A percentile compares a stretch with the other conserved stretches of the same genome.
Evolutionary conservation across 2,888 invertebrate genomes (phyloP).

Genomic region (Anagyrus pseudococci): DNA sequence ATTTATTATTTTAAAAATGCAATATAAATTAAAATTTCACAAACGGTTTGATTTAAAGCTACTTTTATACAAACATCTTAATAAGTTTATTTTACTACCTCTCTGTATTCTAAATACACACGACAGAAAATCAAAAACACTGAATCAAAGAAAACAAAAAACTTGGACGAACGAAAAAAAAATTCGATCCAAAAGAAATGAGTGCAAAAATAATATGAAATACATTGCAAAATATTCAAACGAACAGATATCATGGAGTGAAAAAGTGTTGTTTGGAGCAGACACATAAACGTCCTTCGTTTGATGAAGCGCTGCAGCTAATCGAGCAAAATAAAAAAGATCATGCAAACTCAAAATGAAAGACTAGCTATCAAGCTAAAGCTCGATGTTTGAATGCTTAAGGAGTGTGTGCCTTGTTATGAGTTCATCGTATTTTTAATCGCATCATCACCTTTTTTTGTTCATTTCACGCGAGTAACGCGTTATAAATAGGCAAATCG

Average conservation of each 20-base stretch:
- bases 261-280: slow-evolving; percentile 35
- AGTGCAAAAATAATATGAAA: slow-evolving; percentile 33
- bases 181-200: no score
- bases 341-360: slow-evolving; percentile 45
- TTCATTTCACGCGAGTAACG: no score
- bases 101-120: no score
- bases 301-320: slow-evolving; percentile 36
- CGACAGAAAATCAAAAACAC: slow-evolving; percentile 22
- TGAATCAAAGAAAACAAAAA: slow-evolving; percentile 15
- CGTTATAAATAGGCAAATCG: no score
- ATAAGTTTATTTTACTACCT: no score
- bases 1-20: no score
- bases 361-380: slow-evolving; percentile 48
- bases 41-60: no score
- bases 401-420: slow-evolving; percentile 40
- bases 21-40: no score
- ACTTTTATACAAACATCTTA: no score
- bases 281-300: slow-evolving; percentile 45
- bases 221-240: slow-evolving; percentile 53
- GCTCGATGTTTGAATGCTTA: slow-evolving; percentile 44
- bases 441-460: no score
- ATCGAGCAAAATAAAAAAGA: slow-evolving; percentile 32
- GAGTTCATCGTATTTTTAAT: no score
- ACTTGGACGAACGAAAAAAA: no score
- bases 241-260: slow-evolving; percentile 52